These are phyloP conservation scores for Poecilia latipinna DNA, from an alignment of 2,113 vertebrate species.

Conservation along the genomic window DNA sequence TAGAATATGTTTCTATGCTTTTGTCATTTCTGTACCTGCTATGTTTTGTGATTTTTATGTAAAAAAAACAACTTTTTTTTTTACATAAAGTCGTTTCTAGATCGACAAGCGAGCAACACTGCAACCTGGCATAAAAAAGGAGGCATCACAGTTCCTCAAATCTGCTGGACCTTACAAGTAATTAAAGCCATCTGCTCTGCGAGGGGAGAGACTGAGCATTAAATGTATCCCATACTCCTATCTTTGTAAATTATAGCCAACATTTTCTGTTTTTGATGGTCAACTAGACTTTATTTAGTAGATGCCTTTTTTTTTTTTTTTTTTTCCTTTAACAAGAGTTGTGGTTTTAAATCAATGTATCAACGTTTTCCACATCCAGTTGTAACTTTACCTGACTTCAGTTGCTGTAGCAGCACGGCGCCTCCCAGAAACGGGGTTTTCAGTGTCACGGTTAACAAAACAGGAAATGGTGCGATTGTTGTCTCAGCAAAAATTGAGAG, in stretches of 20 bases:
- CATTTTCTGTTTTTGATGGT: neutral
- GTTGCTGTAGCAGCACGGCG: slow-evolving; percentile 3
- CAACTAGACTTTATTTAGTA: neutral
- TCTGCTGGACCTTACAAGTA: neutral
- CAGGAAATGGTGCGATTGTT: slow-evolving; percentile 77
- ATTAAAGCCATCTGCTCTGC: neutral
- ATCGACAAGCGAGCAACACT: neutral
- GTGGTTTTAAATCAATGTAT: neutral
- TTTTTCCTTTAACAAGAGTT: neutral
- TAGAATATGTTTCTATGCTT: neutral
- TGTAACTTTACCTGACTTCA: slow-evolving; percentile 23
- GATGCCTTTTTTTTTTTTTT: neutral
- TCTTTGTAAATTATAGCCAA: neutral
- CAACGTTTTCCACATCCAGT: slow-evolving; percentile 7
- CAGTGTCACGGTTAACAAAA: slow-evolving; percentile 73
- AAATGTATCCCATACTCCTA: neutral
- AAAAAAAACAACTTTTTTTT: neutral
- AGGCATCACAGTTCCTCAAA: neutral
- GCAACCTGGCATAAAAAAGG: neutral
- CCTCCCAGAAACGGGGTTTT: slow-evolving; percentile 46
- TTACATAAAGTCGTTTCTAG: neutral
- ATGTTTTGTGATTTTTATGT: too few relatives aligned
- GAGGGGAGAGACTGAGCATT: neutral
- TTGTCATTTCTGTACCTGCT: neutral
- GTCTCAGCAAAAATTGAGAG: slow-evolving; percentile 80